Base-by-base conservation (phyloP, 1,140 invertebrate species). In the Zaprionus tsacasi region DNA sequence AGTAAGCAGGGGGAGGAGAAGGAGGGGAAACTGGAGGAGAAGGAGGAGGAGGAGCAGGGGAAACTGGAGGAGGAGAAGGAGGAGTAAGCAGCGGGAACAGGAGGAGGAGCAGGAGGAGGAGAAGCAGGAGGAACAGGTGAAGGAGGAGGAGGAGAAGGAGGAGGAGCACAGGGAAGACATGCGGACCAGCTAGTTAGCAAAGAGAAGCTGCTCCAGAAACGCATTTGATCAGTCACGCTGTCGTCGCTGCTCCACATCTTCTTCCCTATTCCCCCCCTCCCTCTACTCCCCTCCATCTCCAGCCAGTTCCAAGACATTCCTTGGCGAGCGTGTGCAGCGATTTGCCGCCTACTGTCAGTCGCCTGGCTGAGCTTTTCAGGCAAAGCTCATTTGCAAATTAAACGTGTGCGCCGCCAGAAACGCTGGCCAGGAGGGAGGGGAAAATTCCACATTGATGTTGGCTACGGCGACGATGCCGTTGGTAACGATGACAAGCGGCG, bases 381-480 rank as follows among this genome's bases (percentile, higher is more conserved):
- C 61, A 68, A 78, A 82, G 78, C 85, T 88, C 78, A 88, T 88
- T 88, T 88, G 85, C 85, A 88, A 88, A 88, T 89, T 88, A 81
- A 89, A 79, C 81, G 83, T 78, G 83, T 78, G 81, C 70, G 67
- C 79, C 74, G 45, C 66, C 64, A 65, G 50, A 67, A 79, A 66
- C 40, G 52, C 1, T 11, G 45, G 45, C 33, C 25, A 60, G 50
- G 54, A 21, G 57, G 30, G 40, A 56, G 33, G 11, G 25, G 15
- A 33, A 15, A 27, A n/a, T 45, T 54, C 35, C 54, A 35, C 35
- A 27, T 48, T 48, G 61, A 38, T 40, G 64, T 30, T 30, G 27
- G 27, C 27, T 0, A 30, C 27, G 27, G 35, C 60, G 15, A 17
- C 30, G 61, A 25, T 8, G 45, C 7, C 57, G 55, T 61, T 67